Evolutionary conservation across 2,888 invertebrate species (phyloP), one percentile per base, ranked within the genome.

Genomic region (Crocallis elinguaria): DNA sequence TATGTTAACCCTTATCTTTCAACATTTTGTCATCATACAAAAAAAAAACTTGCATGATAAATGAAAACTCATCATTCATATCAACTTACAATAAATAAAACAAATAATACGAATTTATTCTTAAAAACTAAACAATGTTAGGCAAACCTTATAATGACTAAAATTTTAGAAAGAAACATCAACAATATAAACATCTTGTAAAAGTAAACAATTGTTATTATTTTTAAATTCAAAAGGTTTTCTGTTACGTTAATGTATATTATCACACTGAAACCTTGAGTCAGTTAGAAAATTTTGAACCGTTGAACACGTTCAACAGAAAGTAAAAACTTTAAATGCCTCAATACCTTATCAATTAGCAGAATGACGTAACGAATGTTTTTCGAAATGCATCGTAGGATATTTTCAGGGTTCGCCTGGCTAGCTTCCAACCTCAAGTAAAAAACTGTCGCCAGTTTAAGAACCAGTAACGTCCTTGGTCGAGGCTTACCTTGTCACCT

Each of bases 61-160:
- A 35, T 23, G 3, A 49, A 33, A 36, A 13, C 21, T n/a, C 19
- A 4, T 11, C 25, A 12, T 12, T 32, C 8, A 35, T 21, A 16
- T 55, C 60, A 57, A 57, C 63, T 59, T 59, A 52, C 39, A 45
- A 53, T 51, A 62, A 66, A 62, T 57, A 56, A 61, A 60, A 53
- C 48, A 42, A 66, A 66, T 62, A 66, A 69, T 67, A 69, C 59
- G 44, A 66, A 61, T 64, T 14, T 58, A 62, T 42, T 45, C 66
- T 65, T 71, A 68, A 53, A 56, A 67, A 65, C 64, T 64, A 69
- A 70, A 65, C 53, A 48, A 55, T 27, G 35, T 58, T 57, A 61
- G 56, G 41, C 42, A 67, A 63, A 54, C 25, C 64, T 49, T 60
- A 59, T 36, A 64, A 39, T 43, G 17, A 57, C 59, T 63, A 62